These are phyloP conservation scores for Pinctada fucata DNA, from an alignment of 2,888 invertebrate species.

Conservation along the genomic window DNA sequence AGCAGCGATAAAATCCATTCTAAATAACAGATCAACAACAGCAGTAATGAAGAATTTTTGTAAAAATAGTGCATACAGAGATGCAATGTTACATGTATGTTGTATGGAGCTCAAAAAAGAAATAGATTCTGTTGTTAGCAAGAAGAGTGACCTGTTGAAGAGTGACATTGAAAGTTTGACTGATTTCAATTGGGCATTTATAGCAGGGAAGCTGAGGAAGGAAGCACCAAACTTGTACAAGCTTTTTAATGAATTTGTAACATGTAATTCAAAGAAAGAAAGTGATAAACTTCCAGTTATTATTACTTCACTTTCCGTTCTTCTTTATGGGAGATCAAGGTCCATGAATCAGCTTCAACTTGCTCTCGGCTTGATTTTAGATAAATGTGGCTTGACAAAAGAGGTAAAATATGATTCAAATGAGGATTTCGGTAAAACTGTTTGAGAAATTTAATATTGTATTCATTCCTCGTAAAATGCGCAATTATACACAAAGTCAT, in stretches of 20 bases:
- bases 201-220: constrained; percentile 11
- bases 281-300: constrained; percentile 3
- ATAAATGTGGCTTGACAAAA: constrained; percentile 33
- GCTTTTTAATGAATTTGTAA: too few relatives aligned
- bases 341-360: constrained; percentile 22
- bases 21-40: constrained; percentile 1
- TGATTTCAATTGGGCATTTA: constrained; percentile 29
- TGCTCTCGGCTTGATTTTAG: constrained; percentile 26
- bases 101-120: constrained; percentile 14
- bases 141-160: constrained; percentile 6
- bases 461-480: too few relatives aligned
- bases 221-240: constrained; percentile 24
- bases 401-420: too few relatives aligned
- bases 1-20: constrained; percentile 7
- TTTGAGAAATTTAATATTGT: too few relatives aligned
- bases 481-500: too few relatives aligned
- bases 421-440: too few relatives aligned
- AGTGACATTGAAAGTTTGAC: constrained; percentile 25
- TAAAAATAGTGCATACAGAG: constrained; percentile 8
- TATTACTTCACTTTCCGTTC: constrained; percentile 2
- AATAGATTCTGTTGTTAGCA: constrained; percentile 7
- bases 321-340: constrained; percentile 34
- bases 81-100: constrained; percentile 8
- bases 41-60: constrained; percentile 23
- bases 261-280: too few relatives aligned